These are phyloP conservation scores for Mus minutoides DNA, from an alignment of 2,797 vertebrate genomes.

Conservation along the genomic window DNA sequence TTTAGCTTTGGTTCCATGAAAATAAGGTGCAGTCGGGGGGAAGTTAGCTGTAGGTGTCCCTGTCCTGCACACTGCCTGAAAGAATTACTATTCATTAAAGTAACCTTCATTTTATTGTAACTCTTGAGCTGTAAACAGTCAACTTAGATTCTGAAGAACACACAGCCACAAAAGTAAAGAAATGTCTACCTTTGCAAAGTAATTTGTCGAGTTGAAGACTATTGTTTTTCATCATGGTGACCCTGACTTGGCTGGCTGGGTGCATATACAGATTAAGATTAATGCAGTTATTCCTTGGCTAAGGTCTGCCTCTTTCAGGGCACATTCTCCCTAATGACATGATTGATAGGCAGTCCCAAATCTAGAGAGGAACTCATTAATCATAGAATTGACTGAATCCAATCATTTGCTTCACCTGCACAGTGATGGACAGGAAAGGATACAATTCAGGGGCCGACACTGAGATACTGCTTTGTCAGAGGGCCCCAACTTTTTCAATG, in stretches of 20 bases:
- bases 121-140: slow-evolving; percentile 95
- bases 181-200: slow-evolving; percentile 97
- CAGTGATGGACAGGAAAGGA: slow-evolving; percentile 98
- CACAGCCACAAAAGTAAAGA: slow-evolving; percentile 88
- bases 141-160: slow-evolving; percentile 90
- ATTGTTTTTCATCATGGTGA: slow-evolving; percentile 99
- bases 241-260: slow-evolving; percentile 99
- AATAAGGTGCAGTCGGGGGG: slow-evolving; percentile 85
- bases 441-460: slow-evolving; percentile 95
- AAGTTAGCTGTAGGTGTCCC: slow-evolving; percentile 88
- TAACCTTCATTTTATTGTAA: slow-evolving; percentile 96
- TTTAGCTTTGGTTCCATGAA: slow-evolving; percentile 82
- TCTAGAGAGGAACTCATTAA: slow-evolving; percentile 99
- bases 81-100: slow-evolving; percentile 98
- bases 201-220: slow-evolving; percentile 99
- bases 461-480: slow-evolving; percentile 90
- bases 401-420: slow-evolving; percentile 99
- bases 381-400: slow-evolving; percentile 99
- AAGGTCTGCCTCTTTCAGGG: slow-evolving; percentile 99
- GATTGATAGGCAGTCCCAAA: slow-evolving; percentile 99
- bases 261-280: slow-evolving; percentile 99
- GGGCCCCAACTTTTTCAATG: slow-evolving; percentile 92
- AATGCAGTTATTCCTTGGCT: slow-evolving; percentile 99
- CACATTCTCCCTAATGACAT: slow-evolving; percentile 99
- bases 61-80: slow-evolving; percentile 89